These are phyloP conservation scores for Drosophila tani DNA, from an alignment of 1,140 invertebrate genomes.

Conservation along the genomic window DNA sequence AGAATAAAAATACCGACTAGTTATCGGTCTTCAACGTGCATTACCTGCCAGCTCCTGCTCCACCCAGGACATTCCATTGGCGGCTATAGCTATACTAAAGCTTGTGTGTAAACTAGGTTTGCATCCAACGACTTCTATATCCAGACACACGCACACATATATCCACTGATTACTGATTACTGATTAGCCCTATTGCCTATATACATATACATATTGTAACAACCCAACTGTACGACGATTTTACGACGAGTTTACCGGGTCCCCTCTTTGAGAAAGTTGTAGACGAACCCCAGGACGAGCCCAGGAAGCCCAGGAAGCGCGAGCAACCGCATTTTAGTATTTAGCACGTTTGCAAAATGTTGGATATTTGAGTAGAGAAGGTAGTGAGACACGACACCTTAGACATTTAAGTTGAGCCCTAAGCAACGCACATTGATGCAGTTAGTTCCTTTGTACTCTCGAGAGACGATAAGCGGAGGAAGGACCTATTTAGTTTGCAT, in stretches of 20 bases:
- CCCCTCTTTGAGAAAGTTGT: slow-evolving; percentile 31
- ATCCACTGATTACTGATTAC: slow-evolving; percentile 17
- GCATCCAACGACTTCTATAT: slow-evolving; percentile 29
- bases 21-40: slow-evolving; percentile 67
- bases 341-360: slow-evolving; percentile 28
- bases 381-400: slow-evolving; percentile 17
- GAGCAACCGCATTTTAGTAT: slow-evolving; percentile 27
- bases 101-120: slow-evolving; percentile 65
- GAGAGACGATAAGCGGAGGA: slow-evolving; percentile 1
- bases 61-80: slow-evolving; percentile 50
- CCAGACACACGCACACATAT: slow-evolving; percentile 20
- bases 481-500: slow-evolving; percentile 33
- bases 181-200: slow-evolving; percentile 36
- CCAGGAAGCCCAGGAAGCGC: background rate
- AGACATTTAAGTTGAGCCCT: slow-evolving; percentile 33
- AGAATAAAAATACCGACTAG: slow-evolving; percentile 32
- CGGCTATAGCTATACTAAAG: slow-evolving; percentile 53
- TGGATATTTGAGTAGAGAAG: slow-evolving; percentile 32
- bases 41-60: slow-evolving; percentile 64
- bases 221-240: slow-evolving; percentile 33
- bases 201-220: slow-evolving; percentile 22
- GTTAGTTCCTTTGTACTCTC: slow-evolving; percentile 45
- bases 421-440: slow-evolving; percentile 41
- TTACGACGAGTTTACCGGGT: slow-evolving; percentile 6
- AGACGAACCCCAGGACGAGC: background rate